phyloP scores from a whole-genome alignment of 2,113 vertebrate species.

The Cochlearius cochlearius region DNA sequence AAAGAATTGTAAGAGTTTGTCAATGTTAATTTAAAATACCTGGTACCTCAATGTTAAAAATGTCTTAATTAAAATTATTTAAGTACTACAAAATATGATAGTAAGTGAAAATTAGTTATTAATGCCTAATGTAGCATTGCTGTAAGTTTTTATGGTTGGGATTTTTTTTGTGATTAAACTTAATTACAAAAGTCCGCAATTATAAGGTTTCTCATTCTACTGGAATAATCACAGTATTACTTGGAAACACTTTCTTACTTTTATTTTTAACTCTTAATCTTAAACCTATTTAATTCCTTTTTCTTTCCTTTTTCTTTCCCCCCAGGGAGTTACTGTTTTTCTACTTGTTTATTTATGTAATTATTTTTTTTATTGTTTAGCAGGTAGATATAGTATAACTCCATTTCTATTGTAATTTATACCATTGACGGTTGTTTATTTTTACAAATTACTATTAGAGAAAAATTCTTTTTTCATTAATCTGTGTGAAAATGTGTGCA shows the following conservation, averaged over 20 bases:
- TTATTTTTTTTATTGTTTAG: background rate
- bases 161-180: background rate
- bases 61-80: background rate
- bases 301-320: fast-evolving
- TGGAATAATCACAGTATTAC: background rate
- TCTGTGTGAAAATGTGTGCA: background rate
- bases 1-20: background rate
- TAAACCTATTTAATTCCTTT: background rate
- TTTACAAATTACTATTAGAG: background rate
- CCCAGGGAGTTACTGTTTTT: background rate
- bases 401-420: background rate
- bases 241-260: background rate
- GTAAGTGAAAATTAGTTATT: background rate
- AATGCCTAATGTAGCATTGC: background rate
- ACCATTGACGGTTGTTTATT: background rate
- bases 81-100: background rate
- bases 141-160: background rate
- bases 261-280: background rate
- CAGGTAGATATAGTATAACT: background rate
- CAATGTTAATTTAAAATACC: background rate
- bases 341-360: background rate
- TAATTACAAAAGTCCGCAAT: background rate
- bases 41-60: background rate
- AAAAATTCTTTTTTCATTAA: background rate
- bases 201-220: background rate